Percentiles rank a stretch among this genome's conserved stretches.
These are phyloP conservation scores for Pelosia muscerda DNA, from an alignment of 2,888 invertebrate species.

Conservation along the genomic window DNA sequence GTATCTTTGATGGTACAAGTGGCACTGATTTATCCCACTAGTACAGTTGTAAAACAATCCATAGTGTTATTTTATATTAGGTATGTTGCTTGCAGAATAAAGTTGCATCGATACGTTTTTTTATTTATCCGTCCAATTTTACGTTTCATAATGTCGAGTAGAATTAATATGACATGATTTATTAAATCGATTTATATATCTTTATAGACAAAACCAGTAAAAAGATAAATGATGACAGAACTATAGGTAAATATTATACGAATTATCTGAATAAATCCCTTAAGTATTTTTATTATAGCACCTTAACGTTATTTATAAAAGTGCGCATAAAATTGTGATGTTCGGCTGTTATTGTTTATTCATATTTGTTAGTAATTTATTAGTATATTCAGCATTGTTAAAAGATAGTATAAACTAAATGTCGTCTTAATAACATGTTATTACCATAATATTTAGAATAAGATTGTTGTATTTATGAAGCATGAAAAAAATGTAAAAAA, in stretches of 20 bases:
- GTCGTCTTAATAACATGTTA: constrained; percentile 21
- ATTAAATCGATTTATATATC: neutral
- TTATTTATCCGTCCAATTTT: neutral
- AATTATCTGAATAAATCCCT: too few relatives aligned
- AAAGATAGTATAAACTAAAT: constrained; percentile 9
- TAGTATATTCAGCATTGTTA: constrained; percentile 22
- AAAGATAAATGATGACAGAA: too few relatives aligned
- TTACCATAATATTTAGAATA: constrained; percentile 32
- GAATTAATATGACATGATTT: neutral
- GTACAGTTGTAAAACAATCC: too few relatives aligned
- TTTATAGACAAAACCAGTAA: too few relatives aligned
- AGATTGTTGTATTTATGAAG: constrained; percentile 59
- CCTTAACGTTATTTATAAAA: constrained; percentile 20
- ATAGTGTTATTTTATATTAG: too few relatives aligned
- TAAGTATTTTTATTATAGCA: neutral
- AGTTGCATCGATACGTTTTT: neutral
- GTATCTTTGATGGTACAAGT: too few relatives aligned
- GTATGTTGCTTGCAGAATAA: too few relatives aligned
- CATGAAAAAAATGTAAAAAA: constrained; percentile 66
- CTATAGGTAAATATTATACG: too few relatives aligned
- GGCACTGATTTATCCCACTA: too few relatives aligned
- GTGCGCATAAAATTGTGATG: constrained; percentile 48
- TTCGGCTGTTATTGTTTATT: constrained; percentile 52
- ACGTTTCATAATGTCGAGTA: neutral
- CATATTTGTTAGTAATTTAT: constrained; percentile 22